These are phyloP conservation scores for Drosophila bifasciata DNA, from an alignment of 1,140 invertebrate genomes.

Conservation along the genomic window DNA sequence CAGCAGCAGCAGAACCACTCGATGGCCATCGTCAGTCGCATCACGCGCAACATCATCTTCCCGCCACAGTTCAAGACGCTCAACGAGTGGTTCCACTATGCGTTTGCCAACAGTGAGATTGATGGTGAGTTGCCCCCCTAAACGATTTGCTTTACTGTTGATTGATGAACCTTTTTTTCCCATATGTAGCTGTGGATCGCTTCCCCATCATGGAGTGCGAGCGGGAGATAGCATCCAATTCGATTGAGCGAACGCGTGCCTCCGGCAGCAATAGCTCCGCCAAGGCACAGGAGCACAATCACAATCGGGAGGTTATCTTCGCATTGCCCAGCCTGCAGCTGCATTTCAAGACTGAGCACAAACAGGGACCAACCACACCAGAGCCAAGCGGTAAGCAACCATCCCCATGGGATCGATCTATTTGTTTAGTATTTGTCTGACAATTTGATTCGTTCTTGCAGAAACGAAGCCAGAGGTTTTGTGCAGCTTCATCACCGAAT, in stretches of 20 bases:
- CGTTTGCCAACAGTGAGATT: constrained; percentile 96
- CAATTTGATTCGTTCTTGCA: constrained; percentile 72
- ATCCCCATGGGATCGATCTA: too few relatives aligned
- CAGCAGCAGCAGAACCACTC: constrained; percentile 90
- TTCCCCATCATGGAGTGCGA: constrained; percentile 94
- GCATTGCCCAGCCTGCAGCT: constrained; percentile 96
- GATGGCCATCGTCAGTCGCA: constrained; percentile 96
- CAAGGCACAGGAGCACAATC: constrained; percentile 92
- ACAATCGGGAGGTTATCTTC: constrained; percentile 97
- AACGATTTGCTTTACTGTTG: not conserved
- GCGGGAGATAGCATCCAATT: constrained; percentile 84
- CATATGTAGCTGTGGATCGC: constrained; percentile 91
- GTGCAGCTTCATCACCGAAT: constrained; percentile 98
- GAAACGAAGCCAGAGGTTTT: constrained; percentile 95
- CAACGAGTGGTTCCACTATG: constrained; percentile 98
- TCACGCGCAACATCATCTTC: constrained; percentile 95
- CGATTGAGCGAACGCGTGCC: constrained; percentile 84
- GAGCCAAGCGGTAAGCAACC: constrained; percentile 88
- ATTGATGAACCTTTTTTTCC: constrained; percentile 5
- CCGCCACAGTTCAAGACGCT: constrained; percentile 97
- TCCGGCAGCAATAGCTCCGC: constrained; percentile 83
- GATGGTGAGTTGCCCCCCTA: constrained; percentile 88
- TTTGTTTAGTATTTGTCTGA: too few relatives aligned
- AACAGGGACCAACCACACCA: constrained; percentile 90
- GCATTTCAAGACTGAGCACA: constrained; percentile 96